Evolutionary conservation across 2,888 invertebrate genomes (phyloP).

Genomic region (Dicyrtomina minuta): DNA sequence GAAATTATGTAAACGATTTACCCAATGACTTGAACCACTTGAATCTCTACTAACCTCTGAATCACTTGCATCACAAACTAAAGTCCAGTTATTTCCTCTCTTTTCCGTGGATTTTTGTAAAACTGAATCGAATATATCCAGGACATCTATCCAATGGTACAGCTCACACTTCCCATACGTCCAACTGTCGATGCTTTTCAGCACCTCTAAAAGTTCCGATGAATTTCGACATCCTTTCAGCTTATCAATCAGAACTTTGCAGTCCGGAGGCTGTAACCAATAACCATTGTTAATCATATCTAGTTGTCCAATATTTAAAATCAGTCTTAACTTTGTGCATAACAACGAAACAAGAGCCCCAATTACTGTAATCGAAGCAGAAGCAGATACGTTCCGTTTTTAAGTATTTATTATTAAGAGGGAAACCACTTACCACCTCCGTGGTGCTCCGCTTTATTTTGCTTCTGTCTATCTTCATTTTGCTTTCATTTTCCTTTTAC

Average conservation of each 20-base stretch:
- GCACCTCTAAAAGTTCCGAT: constrained; percentile 66
- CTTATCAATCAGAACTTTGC: constrained; percentile 72
- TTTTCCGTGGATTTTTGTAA: constrained; percentile 71
- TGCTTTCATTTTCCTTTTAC: constrained; percentile 47
- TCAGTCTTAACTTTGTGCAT: not conserved
- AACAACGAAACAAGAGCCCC: not conserved
- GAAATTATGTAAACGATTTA: too few species aligned
- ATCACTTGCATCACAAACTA: constrained; percentile 71
- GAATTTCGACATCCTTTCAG: constrained; percentile 67
- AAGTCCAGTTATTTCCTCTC: constrained; percentile 66
- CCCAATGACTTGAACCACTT: too few species aligned
- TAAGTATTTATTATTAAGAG: constrained; percentile 1
- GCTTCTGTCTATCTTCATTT: constrained; percentile 78
- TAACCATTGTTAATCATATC: constrained; percentile 19
- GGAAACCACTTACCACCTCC: constrained; percentile 70
- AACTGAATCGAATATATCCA: constrained; percentile 74
- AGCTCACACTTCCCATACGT: constrained; percentile 84
- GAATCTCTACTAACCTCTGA: constrained; percentile 57
- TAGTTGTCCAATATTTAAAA: constrained; percentile 19
- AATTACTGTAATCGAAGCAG: too few species aligned
- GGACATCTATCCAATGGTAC: constrained; percentile 80
- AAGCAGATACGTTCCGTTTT: too few species aligned
- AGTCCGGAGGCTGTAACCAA: constrained; percentile 66
- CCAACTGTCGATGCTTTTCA: constrained; percentile 76
- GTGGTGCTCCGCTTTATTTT: constrained; percentile 80